Percentiles rank a stretch among this genome's conserved stretches.
Evolutionary conservation across 2,888 invertebrate genomes (phyloP).

Genomic region (Oscheius myriophilus): DNA sequence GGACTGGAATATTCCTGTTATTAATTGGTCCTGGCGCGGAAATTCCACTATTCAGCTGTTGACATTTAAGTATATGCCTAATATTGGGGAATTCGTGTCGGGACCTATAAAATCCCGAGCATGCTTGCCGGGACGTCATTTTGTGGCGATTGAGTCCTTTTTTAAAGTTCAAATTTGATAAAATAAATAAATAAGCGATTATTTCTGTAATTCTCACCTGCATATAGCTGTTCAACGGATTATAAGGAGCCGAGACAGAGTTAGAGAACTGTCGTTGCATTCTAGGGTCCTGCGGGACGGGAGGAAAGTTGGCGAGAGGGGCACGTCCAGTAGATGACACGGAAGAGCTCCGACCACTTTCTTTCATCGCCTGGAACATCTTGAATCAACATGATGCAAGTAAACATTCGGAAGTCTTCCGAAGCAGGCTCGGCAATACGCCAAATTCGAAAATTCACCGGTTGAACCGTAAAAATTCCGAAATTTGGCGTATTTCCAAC

Average conservation of each 20-base stretch:
- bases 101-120: too few relatives aligned
- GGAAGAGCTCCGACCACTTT: slow-evolving; percentile 52
- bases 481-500: background rate
- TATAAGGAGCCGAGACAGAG: slow-evolving; percentile 9
- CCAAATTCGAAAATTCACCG: slow-evolving; percentile 1
- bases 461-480: background rate
- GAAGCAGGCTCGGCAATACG: background rate
- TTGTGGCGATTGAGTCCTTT: too few relatives aligned
- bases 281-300: background rate
- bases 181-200: too few relatives aligned
- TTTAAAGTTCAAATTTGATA: too few relatives aligned
- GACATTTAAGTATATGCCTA: too few relatives aligned
- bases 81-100: too few relatives aligned
- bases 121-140: too few relatives aligned
- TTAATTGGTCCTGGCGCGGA: too few relatives aligned
- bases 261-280: slow-evolving; percentile 23
- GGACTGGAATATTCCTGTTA: too few relatives aligned
- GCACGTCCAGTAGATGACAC: slow-evolving; percentile 42
- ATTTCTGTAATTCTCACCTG: slow-evolving; percentile 17
- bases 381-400: slow-evolving; percentile 6
- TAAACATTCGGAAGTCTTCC: slow-evolving; percentile 8
- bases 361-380: slow-evolving; percentile 49
- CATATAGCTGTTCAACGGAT: slow-evolving; percentile 22
- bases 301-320: slow-evolving; percentile 18
- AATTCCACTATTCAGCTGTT: too few relatives aligned